Percentiles rank a stretch among this genome's conserved stretches.
These are phyloP conservation scores for Congeria kusceri DNA, from an alignment of 2,888 invertebrate genomes.

Conservation along the genomic window DNA sequence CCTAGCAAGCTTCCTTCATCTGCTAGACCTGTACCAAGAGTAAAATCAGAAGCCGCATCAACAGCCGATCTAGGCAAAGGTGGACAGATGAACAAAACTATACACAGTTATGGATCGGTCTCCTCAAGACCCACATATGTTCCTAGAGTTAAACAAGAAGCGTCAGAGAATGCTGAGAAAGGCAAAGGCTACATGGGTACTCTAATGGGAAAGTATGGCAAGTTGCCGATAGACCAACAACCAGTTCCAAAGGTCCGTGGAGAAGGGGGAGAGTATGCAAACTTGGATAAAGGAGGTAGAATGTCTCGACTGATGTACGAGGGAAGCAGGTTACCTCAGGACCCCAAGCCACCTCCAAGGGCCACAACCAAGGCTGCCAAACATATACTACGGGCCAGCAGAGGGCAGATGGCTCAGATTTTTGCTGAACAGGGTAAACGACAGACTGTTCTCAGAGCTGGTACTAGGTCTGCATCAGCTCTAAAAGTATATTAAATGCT, in stretches of 20 bases:
- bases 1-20: slow-evolving; percentile 72
- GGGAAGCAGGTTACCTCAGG: slow-evolving; percentile 63
- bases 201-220: slow-evolving; percentile 74
- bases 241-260: slow-evolving; percentile 75
- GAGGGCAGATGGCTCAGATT: slow-evolving; percentile 75
- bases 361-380: slow-evolving; percentile 71
- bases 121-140: slow-evolving; percentile 60
- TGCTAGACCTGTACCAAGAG: slow-evolving; percentile 71
- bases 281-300: slow-evolving; percentile 76
- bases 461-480: not conserved
- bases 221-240: slow-evolving; percentile 62
- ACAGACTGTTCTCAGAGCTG: slow-evolving; percentile 59
- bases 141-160: slow-evolving; percentile 77
- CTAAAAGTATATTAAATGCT: not conserved
- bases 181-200: slow-evolving; percentile 76
- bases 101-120: slow-evolving; percentile 68
- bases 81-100: slow-evolving; percentile 72
- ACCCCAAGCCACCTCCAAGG: slow-evolving; percentile 71
- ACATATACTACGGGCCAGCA: slow-evolving; percentile 67
- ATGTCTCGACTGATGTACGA: slow-evolving; percentile 80
- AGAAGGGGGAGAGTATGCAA: slow-evolving; percentile 70
- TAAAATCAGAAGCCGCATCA: slow-evolving; percentile 72
- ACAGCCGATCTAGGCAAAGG: slow-evolving; percentile 73
- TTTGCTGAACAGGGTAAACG: slow-evolving; percentile 71
- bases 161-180: slow-evolving; percentile 71